These are phyloP conservation scores for Ditylenchus weischeri DNA, from an alignment of 2,888 invertebrate species.

Conservation along the genomic window DNA sequence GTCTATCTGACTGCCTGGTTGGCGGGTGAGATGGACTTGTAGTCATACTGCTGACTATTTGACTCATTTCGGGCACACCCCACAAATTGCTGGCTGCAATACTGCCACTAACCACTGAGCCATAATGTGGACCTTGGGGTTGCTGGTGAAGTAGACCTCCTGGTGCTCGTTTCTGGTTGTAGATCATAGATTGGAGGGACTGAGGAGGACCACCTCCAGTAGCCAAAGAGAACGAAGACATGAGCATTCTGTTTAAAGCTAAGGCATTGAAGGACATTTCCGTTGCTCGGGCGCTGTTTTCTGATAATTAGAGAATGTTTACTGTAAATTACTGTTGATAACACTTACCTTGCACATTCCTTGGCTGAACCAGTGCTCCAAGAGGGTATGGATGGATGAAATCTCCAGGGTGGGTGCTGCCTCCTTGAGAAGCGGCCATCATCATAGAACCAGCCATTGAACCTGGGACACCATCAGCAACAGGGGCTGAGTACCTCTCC, in stretches of 20 bases:
- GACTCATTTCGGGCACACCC: slow-evolving; percentile 35
- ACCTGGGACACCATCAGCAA: neutral
- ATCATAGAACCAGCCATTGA: slow-evolving; percentile 3
- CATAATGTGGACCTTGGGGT: neutral
- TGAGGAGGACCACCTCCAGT: neutral
- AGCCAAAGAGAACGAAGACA: neutral
- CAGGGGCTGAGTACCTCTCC: too few species aligned
- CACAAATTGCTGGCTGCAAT: slow-evolving; percentile 31
- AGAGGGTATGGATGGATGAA: slow-evolving; percentile 19
- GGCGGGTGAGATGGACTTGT: too few species aligned
- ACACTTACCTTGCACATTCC: slow-evolving; percentile 20
- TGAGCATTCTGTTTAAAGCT: slow-evolving; percentile 29
- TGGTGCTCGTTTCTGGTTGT: neutral
- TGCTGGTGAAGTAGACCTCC: slow-evolving; percentile 8
- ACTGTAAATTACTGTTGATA: neutral
- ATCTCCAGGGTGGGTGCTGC: neutral
- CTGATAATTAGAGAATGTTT: slow-evolving; percentile 13
- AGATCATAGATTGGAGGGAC: neutral
- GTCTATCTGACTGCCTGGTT: neutral
- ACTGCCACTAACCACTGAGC: slow-evolving; percentile 6
- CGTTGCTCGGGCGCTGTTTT: slow-evolving; percentile 32
- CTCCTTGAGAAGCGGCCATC: neutral
- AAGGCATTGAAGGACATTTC: slow-evolving; percentile 41
- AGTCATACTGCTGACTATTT: neutral
- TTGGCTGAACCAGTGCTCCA: slow-evolving; percentile 20